A percentile compares a stretch with the other conserved stretches of the same genome.
Conservation (phyloP, 2,888 invertebrate genomes). For the Alsophila aescularia region DNA sequence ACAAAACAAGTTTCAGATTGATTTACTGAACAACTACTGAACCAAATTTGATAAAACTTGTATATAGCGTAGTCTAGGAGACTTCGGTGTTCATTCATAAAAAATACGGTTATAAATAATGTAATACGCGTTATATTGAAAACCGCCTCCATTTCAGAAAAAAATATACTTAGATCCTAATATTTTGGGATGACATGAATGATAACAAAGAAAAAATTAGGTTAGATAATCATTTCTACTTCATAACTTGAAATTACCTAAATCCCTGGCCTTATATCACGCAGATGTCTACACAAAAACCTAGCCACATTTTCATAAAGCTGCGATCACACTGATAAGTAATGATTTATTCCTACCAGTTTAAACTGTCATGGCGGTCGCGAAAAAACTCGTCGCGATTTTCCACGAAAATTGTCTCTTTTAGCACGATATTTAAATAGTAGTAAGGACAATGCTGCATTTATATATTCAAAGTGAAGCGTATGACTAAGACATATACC, state of each 20-base stretch:
- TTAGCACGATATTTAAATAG: neutral
- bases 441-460: slow-evolving; percentile 5
- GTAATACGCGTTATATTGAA: no score
- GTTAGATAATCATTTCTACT: slow-evolving; percentile 1
- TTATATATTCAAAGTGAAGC: no score
- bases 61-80: no score
- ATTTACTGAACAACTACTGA: no score
- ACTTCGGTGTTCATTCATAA: no score
- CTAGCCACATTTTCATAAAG: slow-evolving; percentile 41
- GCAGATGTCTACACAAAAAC: slow-evolving; percentile 37
- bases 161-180: no score
- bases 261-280: slow-evolving; percentile 26
- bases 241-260: slow-evolving; percentile 11
- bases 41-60: no score
- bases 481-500: no score
- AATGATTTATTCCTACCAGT: slow-evolving; percentile 42
- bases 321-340: slow-evolving; percentile 37
- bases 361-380: slow-evolving; percentile 37
- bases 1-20: no score
- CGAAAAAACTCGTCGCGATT: slow-evolving; percentile 35
- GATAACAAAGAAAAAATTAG: neutral
- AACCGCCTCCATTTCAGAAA: no score
- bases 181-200: neutral
- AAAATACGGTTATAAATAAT: no score
- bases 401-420: slow-evolving; percentile 35